phyloP scores from a whole-genome alignment of 2,797 vertebrate genomes.

The Tangara arthus region DNA sequence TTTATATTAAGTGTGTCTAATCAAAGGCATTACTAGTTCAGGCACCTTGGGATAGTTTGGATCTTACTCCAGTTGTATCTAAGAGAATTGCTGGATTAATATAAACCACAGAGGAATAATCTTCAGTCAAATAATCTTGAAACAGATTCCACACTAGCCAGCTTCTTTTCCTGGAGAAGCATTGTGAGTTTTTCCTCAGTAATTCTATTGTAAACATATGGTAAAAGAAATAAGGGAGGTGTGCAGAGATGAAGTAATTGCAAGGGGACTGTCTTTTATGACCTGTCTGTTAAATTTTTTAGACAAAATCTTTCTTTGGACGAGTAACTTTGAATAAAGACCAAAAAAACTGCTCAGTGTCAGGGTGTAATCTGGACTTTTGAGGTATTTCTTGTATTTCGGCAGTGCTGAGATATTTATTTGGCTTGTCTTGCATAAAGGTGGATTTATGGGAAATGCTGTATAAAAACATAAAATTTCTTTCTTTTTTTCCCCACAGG shows the following conservation, averaged over 20 bases:
- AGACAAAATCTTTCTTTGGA: background rate
- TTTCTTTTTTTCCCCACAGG: constrained; percentile 68
- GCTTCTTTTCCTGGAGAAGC: background rate
- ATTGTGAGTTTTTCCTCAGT: background rate
- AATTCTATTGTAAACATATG: background rate
- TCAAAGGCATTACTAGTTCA: background rate
- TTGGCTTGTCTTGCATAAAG: background rate
- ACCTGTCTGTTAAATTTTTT: background rate
- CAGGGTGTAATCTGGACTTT: background rate
- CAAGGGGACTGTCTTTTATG: background rate
- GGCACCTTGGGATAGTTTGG: background rate
- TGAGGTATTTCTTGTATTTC: background rate
- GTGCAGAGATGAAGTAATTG: background rate
- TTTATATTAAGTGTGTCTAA: background rate
- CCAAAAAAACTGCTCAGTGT: background rate
- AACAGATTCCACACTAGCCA: background rate
- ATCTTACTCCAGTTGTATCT: background rate
- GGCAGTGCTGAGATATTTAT: background rate
- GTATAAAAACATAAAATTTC: background rate
- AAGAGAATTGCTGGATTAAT: background rate
- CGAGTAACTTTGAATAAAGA: background rate
- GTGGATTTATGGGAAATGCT: background rate
- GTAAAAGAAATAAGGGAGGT: background rate
- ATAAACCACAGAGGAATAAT: background rate
- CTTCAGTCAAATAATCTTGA: background rate